Evolutionary conservation across 2,113 vertebrate genomes (phyloP), one percentile per base, ranked within the genome.

Genomic region (Columbina picui): DNA sequence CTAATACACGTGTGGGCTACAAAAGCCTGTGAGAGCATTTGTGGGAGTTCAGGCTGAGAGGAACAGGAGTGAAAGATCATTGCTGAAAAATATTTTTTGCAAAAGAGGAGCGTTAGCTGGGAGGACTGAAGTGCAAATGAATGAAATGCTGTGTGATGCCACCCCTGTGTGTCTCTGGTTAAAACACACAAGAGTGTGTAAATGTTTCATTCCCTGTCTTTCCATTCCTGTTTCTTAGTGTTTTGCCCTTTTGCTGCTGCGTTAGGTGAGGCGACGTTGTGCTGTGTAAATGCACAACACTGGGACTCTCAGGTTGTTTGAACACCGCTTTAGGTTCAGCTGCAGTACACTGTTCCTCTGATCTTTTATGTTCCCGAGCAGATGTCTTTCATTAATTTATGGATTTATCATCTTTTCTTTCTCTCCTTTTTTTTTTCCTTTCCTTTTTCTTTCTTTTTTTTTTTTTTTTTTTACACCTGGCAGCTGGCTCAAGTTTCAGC

Each of bases 361-460:
- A 99, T 99, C 99, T 98, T 99, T 99, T 98, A 98, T 99, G 94
- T 98, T 98, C 98, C 98, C 89, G 97, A 99, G 98, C 99, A 99
- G 99, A 99, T 99, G 99, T 99, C 98, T 98, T 98, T 98, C 98
- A 99, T 99, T 99, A 98, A 99, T 99, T 99, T 99, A 99, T 99
- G 98, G 99, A 99, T 99, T 99, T 98, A 98, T 98, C 98, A 98
- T 98, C 98, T 97, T 98, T 98, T 97, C 98, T 98, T 98, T 96
- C 93, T 84, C 93, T 98, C 96, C 97, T 98, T 98, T 98, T 97
- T 98, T 97, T 81, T 82, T 77, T 34, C 4, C 95, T 97, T 97
- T 56, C 49, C 55, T 34, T 47, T 34, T 56, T 29, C 32, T 36
- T 43, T 45, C 76, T 89, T 65, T 97, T 97, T 98, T 98, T 98